phyloP scores from a whole-genome alignment of 2,888 invertebrate genomes.

The Mesorhabditis sp. region DNA sequence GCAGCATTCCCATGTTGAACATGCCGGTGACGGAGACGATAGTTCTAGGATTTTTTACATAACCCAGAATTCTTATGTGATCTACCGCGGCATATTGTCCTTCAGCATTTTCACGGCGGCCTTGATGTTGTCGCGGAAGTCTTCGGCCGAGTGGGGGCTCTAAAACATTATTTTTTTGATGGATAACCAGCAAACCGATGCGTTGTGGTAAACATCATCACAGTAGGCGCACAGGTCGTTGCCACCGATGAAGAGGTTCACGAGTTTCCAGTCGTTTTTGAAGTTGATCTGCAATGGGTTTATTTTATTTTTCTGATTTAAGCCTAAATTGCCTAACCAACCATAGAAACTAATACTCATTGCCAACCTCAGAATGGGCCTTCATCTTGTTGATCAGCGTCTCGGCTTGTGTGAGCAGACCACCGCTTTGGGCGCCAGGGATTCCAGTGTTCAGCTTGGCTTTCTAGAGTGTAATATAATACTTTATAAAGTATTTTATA shows the following conservation, averaged over 20 bases:
- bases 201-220: constrained; percentile 13
- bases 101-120: constrained; percentile 36
- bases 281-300: constrained; percentile 25
- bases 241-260: constrained; percentile 51
- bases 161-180: constrained; percentile 11
- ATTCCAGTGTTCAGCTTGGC: constrained; percentile 40
- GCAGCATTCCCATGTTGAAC: constrained; percentile 44
- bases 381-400: constrained; percentile 32
- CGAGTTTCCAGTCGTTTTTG: constrained; percentile 49
- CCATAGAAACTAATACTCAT: constrained; percentile 25
- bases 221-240: constrained; percentile 51
- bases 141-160: constrained; percentile 22
- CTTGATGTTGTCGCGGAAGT: constrained; percentile 33
- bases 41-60: constrained; percentile 17
- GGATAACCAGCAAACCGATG: neutral
- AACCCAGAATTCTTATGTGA: neutral
- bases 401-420: constrained; percentile 31
- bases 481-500: neutral
- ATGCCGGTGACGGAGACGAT: constrained; percentile 45
- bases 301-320: neutral
- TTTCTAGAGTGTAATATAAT: constrained; percentile 26
- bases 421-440: constrained; percentile 34
- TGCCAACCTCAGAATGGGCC: constrained; percentile 32
- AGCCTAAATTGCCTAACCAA: constrained; percentile 26
- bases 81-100: constrained; percentile 37